A percentile compares a stretch with the other conserved stretches of the same genome.
These are phyloP conservation scores for Macroramphosus scolopax DNA, from an alignment of 2,797 vertebrate genomes.

Conservation along the genomic window DNA sequence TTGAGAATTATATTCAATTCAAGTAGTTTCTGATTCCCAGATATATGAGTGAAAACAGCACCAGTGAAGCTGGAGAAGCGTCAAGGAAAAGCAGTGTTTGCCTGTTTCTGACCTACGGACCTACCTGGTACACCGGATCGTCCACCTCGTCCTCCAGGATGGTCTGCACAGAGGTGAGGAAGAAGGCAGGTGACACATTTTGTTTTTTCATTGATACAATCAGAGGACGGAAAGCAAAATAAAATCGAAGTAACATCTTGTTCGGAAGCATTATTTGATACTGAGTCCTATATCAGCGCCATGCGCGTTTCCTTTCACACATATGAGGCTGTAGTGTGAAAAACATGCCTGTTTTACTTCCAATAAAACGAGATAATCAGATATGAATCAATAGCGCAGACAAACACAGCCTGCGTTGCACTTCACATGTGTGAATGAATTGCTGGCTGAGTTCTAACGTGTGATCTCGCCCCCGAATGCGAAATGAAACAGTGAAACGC, in stretches of 20 bases:
- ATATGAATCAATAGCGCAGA: conserved; percentile 16
- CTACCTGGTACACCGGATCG: conserved; percentile 99
- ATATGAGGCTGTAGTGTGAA: neutral
- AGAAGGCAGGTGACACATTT: conserved; percentile 64
- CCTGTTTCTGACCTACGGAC: conserved; percentile 33
- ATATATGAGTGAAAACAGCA: conserved; percentile 48
- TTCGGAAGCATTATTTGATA: too few species aligned
- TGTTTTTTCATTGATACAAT: conserved; percentile 24
- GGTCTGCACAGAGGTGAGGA: conserved; percentile 84
- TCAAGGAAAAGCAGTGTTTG: conserved; percentile 23
- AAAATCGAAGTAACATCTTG: too few species aligned
- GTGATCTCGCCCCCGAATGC: conserved; percentile 41
- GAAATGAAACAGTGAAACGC: conserved; percentile 43
- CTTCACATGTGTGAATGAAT: conserved; percentile 41
- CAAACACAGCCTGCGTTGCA: conserved; percentile 12
- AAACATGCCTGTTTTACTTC: conserved; percentile 24
- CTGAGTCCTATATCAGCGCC: too few species aligned
- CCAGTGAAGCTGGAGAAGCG: conserved; percentile 37
- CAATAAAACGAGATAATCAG: conserved; percentile 27
- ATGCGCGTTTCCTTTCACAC: conserved; percentile 14
- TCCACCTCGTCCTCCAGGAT: conserved; percentile 99
- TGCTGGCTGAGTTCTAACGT: conserved; percentile 21
- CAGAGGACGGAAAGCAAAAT: too few species aligned
- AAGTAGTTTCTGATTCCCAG: conserved; percentile 18
- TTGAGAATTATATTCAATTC: conserved; percentile 47